Evolutionary conservation across 2,888 invertebrate species (phyloP).

Genomic region (Drosophila sordidula): DNA sequence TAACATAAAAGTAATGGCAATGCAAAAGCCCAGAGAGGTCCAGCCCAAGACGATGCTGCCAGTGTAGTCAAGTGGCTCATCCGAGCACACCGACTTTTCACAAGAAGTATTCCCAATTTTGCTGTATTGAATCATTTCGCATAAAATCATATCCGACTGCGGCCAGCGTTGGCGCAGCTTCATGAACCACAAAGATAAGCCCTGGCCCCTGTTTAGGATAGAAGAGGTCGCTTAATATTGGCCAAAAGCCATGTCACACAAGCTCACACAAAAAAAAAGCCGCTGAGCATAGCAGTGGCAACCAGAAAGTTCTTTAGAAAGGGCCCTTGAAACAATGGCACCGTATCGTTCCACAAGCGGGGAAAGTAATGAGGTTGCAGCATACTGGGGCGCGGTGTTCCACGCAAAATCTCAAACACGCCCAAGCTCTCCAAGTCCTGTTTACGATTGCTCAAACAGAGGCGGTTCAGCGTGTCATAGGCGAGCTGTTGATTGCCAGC

Average conservation of each 20-base stretch:
- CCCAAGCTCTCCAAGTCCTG: constrained; percentile 29
- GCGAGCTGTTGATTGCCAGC: constrained; percentile 17
- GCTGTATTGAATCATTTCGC: constrained; percentile 2
- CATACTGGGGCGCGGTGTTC: neutral
- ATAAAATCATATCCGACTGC: neutral
- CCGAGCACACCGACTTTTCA: neutral
- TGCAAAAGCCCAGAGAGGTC: neutral
- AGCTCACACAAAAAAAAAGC: constrained; percentile 33
- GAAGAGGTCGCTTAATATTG: neutral
- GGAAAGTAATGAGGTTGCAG: neutral
- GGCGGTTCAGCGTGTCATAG: constrained; percentile 23
- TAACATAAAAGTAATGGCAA: constrained; percentile 9
- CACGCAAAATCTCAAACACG: constrained; percentile 3
- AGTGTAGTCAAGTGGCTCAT: neutral
- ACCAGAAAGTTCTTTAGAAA: neutral
- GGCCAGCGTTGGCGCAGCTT: constrained; percentile 4
- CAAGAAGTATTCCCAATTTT: neutral
- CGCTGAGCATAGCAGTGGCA: constrained; percentile 1
- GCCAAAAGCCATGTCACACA: neutral
- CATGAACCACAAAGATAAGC: constrained; percentile 22
- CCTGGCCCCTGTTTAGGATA: constrained; percentile 22
- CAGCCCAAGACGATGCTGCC: constrained; percentile 20
- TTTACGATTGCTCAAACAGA: constrained; percentile 35
- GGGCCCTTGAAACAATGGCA: constrained; percentile 14
- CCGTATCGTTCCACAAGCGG: constrained; percentile 12